Base-by-base conservation (phyloP, 2,888 invertebrate genomes). In the Folsomia manolachei region DNA sequence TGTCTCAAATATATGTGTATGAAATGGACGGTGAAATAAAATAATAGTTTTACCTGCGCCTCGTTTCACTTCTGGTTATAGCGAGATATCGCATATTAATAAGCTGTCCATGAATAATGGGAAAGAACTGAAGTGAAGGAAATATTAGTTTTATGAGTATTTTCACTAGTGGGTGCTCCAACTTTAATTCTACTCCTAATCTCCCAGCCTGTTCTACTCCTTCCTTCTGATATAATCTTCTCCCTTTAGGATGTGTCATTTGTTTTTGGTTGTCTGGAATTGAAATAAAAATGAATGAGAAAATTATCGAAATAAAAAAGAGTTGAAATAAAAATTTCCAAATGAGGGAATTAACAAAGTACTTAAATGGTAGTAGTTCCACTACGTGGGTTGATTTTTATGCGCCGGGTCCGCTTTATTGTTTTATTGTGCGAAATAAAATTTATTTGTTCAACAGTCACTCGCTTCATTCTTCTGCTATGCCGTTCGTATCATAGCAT, bases 351-450 rank as follows among this genome's bases (percentile, higher is more conserved):
- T 66, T 66, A 66, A 52, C 27, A 52, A 39, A 27, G 52, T 66
- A 66, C 65, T 66, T 66, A 66, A 66, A 39, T 39, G 65, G 65
- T 52, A 66, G 65, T 39, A 21, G 52, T 25, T n/a, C 14, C 52
- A 52, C 27, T 52, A 52, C 65, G 65, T 66, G 65, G 51, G 52
- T 24, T 39, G 52, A 25, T 39, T 52, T 66, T n/a, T 18, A 52
- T n/a, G 52, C 19, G 18, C 52, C 23, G 52, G 52, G 14, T 11
- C 52, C 19, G 9, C 19, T 64, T 64, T 64, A 64, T 64, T 39
- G 51, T 66, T 66, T 66, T 66, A 66, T 66, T 66, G 52, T 52
- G 65, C 65, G 65, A 66, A 66, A 66, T 66, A 66, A 66, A 39
- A 52, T 52, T 27, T 52, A 52, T 66, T 52, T 66, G 39, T 24